A percentile compares a stretch with the other conserved stretches of the same genome.
Evolutionary conservation across 2,888 invertebrate species (phyloP).

Genomic region (Oeneis ivallda): DNA sequence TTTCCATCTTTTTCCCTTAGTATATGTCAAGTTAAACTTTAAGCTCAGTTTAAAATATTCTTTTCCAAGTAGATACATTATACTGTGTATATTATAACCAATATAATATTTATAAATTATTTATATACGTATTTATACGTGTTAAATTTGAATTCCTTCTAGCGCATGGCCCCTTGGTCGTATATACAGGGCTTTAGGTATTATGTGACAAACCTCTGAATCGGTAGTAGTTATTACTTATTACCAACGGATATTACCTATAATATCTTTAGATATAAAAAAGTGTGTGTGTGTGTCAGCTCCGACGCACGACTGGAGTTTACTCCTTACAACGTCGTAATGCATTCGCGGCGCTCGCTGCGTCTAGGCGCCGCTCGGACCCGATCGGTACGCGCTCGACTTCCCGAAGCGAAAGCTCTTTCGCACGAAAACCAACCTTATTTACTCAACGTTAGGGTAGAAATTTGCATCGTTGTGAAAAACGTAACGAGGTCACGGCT

Average conservation of each 20-base stretch:
- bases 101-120: conserved; percentile 31
- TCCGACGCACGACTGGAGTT: too few relatives aligned
- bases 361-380: too few relatives aligned
- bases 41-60: conserved; percentile 40
- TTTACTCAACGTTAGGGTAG: too few relatives aligned
- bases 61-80: conserved; percentile 4
- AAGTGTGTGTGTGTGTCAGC: too few relatives aligned
- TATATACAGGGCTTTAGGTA: conserved; percentile 35
- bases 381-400: too few relatives aligned
- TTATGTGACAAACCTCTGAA: conserved; percentile 1
- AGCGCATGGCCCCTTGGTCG: conserved; percentile 65
- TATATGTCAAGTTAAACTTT: conserved; percentile 33
- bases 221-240: not conserved
- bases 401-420: too few relatives aligned
- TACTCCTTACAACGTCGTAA: too few relatives aligned
- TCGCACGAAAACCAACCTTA: too few relatives aligned
- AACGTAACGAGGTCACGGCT: too few relatives aligned
- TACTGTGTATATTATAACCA: conserved; percentile 31
- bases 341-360: too few relatives aligned
- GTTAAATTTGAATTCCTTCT: conserved; percentile 41
- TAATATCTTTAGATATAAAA: not conserved
- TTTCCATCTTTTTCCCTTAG: conserved; percentile 9
- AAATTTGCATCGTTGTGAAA: too few relatives aligned
- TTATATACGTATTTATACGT: conserved; percentile 32
- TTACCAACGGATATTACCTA: not conserved